phyloP scores from a whole-genome alignment of 2,113 vertebrate species.

The Centropristis striata region DNA sequence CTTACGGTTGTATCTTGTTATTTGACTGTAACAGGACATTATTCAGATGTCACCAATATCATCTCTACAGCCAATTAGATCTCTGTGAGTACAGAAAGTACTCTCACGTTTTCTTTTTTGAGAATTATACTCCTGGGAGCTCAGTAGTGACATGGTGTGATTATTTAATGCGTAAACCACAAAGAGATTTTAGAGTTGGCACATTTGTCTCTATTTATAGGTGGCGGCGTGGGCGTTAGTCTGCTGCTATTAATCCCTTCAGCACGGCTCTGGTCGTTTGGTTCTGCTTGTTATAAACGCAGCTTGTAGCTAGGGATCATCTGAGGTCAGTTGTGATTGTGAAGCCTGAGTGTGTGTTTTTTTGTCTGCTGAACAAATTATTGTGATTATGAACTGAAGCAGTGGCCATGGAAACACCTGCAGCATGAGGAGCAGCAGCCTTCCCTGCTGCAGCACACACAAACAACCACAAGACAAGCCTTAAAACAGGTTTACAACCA shows the following conservation, averaged over 20 bases:
- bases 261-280: not conserved
- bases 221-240: not conserved
- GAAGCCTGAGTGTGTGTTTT: constrained; percentile 2
- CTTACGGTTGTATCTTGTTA: too few species aligned
- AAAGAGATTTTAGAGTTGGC: not conserved
- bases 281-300: not conserved
- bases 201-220: constrained; percentile 22
- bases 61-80: constrained; percentile 8
- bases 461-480: not conserved
- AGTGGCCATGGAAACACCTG: constrained; percentile 46
- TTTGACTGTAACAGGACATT: not conserved
- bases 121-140: not conserved
- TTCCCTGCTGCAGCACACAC: not conserved
- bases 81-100: not conserved
- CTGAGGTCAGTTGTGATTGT: not conserved
- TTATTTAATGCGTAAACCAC: not conserved
- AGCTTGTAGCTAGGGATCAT: not conserved
- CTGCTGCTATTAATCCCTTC: constrained; percentile 1
- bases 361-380: not conserved
- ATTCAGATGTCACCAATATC: constrained; percentile 37
- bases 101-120: not conserved
- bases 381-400: constrained; percentile 1
- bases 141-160: not conserved
- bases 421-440: not conserved
- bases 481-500: not conserved